Evolutionary conservation across 1,140 invertebrate species (phyloP).

Genomic region (Zaprionus lachaisei): DNA sequence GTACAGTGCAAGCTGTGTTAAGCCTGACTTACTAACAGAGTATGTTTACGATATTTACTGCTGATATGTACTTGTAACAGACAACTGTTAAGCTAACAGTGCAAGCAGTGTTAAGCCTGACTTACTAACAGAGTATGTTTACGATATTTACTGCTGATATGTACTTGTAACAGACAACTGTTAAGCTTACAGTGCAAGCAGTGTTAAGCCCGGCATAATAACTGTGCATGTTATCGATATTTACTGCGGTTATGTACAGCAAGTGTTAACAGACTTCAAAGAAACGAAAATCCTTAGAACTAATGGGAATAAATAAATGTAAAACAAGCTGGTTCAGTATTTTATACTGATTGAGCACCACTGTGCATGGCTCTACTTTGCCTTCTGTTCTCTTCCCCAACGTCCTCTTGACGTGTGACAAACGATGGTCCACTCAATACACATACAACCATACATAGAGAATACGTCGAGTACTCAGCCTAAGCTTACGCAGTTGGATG

Average conservation of each 20-base stretch:
- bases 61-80: too few relatives aligned
- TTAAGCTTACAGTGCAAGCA: background rate
- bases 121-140: too few relatives aligned
- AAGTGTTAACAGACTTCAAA: background rate
- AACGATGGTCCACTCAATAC: conserved; percentile 69
- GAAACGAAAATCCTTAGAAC: background rate
- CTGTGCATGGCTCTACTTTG: conserved; percentile 25
- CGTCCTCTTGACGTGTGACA: conserved; percentile 55
- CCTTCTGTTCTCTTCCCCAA: background rate
- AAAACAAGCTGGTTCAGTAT: background rate
- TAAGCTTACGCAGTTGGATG: background rate
- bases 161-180: background rate
- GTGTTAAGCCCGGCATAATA: background rate
- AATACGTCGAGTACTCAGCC: conserved; percentile 31
- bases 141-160: too few relatives aligned
- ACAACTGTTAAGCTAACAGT: background rate
- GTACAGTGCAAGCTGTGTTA: background rate
- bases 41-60: background rate
- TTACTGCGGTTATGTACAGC: background rate
- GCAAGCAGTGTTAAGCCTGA: too few relatives aligned
- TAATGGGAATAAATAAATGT: background rate
- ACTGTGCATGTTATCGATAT: background rate
- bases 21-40: background rate
- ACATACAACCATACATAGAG: conserved; percentile 28
- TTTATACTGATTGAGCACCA: conserved; percentile 34